Base-by-base conservation (phyloP, 2,113 vertebrate genomes). In the Thomomys bottae region DNA sequence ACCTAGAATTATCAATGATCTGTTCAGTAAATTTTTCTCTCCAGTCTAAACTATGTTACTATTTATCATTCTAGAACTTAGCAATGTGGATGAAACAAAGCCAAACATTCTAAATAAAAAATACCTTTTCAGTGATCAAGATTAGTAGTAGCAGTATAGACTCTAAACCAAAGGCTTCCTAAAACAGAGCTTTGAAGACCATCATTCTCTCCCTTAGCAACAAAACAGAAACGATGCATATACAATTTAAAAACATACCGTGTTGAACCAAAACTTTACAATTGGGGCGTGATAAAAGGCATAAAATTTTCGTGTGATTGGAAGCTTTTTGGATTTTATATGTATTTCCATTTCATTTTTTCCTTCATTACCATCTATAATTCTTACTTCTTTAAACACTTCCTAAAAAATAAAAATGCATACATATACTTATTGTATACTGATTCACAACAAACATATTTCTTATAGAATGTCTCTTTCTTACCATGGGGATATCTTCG, bases 231-330 rank as follows among this genome's bases (percentile, higher is more conserved):
- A 57, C 34, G 26, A 85, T 57, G 9, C 21, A 91, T 5, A 15
- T 61, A 63, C 26, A 87, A 89, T 66, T 89, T 66, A 54, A 94
- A 95, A 96, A 94, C 98, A 97, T 97, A 99, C 99, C 96, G 99
- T 99, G 96, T 99, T 99, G 97, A 99, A 99, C 99, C 99, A 99
- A 97, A 99, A 99, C 97, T 99, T 99, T 96, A 99, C 99, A 93
- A 99, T 99, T 64, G 99, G 99, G 84, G 99, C 99, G 82, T 99
- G 99, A 98, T 99, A 99, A 97, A 99, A 99, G 36, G 99, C 99
- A 90, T 99, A 99, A 95, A 99, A 99, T 92, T 99, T 99, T 93
- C 99, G 98, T 72, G 99, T 99, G 94, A 99, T 98, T 68, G 99
- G 99, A 94, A 99, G 98, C 34, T 98, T 98, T 91, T 99, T 98